Conservation (phyloP, 2,888 invertebrate species). For the Notocelia uddmanniana region DNA sequence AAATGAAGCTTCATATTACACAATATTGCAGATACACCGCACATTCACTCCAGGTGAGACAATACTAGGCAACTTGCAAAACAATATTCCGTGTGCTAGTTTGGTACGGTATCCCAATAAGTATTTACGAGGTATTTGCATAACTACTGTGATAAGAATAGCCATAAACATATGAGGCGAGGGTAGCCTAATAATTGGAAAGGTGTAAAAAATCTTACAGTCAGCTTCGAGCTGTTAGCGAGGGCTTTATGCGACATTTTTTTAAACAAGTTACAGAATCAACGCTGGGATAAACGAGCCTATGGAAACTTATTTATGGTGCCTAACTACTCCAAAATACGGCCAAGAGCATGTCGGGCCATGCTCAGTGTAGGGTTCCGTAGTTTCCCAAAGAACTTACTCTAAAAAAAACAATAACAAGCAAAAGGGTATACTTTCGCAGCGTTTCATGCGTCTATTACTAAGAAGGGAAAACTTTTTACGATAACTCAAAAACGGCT, state of each 20-base stretch:
- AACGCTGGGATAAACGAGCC: too few relatives aligned
- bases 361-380: too few relatives aligned
- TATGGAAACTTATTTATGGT: too few relatives aligned
- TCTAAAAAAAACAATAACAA: too few relatives aligned
- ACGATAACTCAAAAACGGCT: too few relatives aligned
- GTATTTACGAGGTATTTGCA: constrained; percentile 36
- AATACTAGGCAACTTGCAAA: constrained; percentile 32
- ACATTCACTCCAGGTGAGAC: constrained; percentile 50
- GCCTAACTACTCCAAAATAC: too few relatives aligned
- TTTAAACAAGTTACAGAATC: not conserved
- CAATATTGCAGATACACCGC: constrained; percentile 49
- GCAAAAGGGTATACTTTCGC: too few relatives aligned
- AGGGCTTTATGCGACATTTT: not conserved
- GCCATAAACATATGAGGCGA: constrained; percentile 18
- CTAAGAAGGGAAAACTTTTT: too few relatives aligned
- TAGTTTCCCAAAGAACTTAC: too few relatives aligned
- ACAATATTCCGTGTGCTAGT: constrained; percentile 34
- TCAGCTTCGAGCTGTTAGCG: constrained; percentile 3
- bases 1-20: constrained; percentile 47
- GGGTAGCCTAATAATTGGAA: constrained; percentile 20
- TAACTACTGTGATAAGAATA: constrained; percentile 37
- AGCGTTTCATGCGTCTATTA: too few relatives aligned
- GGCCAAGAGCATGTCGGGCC: too few relatives aligned
- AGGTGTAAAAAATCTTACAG: constrained; percentile 14
- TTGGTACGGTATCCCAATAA: too few relatives aligned